These are phyloP conservation scores for Spinibarbus caldwelli DNA, from an alignment of 2,797 vertebrate genomes.

Conservation along the genomic window DNA sequence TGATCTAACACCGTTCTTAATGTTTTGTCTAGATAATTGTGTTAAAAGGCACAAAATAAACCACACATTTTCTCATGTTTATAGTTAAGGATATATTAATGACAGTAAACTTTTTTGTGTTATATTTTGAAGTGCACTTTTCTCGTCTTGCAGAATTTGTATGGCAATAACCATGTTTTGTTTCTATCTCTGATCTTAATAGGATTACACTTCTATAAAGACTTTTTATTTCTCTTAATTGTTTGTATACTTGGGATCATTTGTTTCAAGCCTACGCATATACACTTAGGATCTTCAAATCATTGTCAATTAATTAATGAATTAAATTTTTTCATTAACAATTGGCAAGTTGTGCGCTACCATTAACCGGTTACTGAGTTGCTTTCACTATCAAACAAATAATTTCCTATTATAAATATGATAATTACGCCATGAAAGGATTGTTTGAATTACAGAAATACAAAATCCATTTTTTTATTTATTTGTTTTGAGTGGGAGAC, in stretches of 20 bases:
- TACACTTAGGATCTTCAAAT: neutral
- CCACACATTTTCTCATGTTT: constrained; percentile 15
- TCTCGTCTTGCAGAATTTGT: constrained; percentile 4
- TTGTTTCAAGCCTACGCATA: neutral
- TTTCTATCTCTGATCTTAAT: neutral
- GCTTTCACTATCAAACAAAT: neutral
- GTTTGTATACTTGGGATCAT: constrained; percentile 16
- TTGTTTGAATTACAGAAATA: neutral
- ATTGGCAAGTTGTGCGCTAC: constrained; percentile 7
- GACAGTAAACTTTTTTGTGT: neutral
- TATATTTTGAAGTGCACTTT: constrained; percentile 33
- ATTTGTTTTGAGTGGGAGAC: neutral
- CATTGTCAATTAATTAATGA: neutral
- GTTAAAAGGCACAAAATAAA: constrained; percentile 2
- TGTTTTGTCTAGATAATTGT: constrained; percentile 18
- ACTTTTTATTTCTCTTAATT: neutral
- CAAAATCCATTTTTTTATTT: too few relatives aligned
- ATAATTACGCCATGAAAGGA: neutral
- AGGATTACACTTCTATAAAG: constrained; percentile 9
- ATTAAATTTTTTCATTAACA: neutral
- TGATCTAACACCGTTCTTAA: neutral
- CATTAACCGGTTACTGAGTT: neutral
- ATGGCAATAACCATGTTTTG: constrained; percentile 22
- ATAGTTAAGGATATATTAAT: constrained; percentile 10
- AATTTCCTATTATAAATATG: neutral